Base-by-base conservation (phyloP, 2,113 vertebrate genomes). In the Vulpes vulpes region DNA sequence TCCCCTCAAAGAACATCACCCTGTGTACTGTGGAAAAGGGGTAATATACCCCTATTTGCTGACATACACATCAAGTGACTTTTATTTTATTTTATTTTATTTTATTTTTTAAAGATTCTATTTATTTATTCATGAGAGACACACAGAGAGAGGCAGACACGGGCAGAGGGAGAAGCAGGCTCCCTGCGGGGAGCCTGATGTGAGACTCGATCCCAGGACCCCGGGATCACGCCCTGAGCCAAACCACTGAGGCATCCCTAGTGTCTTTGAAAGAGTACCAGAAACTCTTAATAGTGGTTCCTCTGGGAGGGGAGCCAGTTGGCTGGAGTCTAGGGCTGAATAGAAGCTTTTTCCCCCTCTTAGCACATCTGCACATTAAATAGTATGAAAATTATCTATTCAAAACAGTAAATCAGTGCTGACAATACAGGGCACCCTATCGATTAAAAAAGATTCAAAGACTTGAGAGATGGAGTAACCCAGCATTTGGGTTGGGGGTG, bases 401-500 rank as follows among this genome's bases (percentile, higher is more conserved):
- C 60, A 15, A 20, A 69, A 82, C 17, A n/a, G 43, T 1, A 59
- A 64, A 27, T 30, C 3, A 1, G 51, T 17, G 43, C 79, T 73
- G n/a, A n/a, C 11, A 30, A 32, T 7, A 27, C 38, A 3, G 32
- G 55, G 27, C 65, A 23, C 27, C 53, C 35, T 16, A 1, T 76
- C 71, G 17, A 2, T 17, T 2, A 14, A 76, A 73, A 80, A 80
- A 15, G 30, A n/a, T 53, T 9, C 32, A 35, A 65, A 35, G 74
- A 51, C 67, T 0, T 0, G 3, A n/a, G 51, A 25, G 65, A 5
- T 15, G 25, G 43, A 38, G n/a, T 7, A 0, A 22, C 8, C 2
- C 17, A 51, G 76, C 14, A 1, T n/a, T 38, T 12, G 65, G 25
- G 51, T 38, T 59, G 35, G 25, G 23, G 49, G 10, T 11, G 6